Conservation (phyloP, 2,888 invertebrate genomes). For the Philopedon plagiatum region DNA sequence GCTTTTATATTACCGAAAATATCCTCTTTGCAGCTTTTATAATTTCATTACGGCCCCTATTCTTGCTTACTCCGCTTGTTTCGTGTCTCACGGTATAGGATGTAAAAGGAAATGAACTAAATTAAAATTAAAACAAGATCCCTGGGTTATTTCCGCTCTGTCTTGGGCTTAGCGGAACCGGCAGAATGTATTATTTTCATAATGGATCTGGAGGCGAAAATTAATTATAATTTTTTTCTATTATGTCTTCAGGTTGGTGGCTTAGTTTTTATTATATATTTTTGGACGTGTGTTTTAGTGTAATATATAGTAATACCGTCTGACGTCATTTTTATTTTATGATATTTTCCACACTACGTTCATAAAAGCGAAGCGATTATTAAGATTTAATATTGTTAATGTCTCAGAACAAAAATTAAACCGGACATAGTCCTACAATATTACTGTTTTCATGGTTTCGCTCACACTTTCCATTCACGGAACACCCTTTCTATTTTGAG, state of each 20-base stretch:
- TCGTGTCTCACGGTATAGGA: constrained; percentile 38
- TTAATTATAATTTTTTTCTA: constrained; percentile 44
- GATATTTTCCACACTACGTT: too few relatives aligned
- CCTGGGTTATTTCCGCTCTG: constrained; percentile 48
- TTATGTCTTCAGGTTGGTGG: constrained; percentile 13
- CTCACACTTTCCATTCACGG: too few relatives aligned
- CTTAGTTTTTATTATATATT: neutral
- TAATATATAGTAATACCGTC: too few relatives aligned
- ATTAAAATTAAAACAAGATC: constrained; percentile 52
- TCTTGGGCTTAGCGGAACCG: constrained; percentile 44
- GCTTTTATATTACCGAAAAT: constrained; percentile 37
- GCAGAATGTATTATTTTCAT: constrained; percentile 44
- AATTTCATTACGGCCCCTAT: constrained; percentile 43
- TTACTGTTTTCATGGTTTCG: too few relatives aligned
- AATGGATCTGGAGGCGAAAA: constrained; percentile 42
- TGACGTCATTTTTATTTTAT: neutral
- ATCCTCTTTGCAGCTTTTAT: constrained; percentile 46
- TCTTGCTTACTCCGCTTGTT: constrained; percentile 42
- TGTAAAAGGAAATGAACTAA: constrained; percentile 50
- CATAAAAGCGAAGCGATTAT: too few relatives aligned
- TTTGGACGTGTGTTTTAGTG: neutral
- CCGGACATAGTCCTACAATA: too few relatives aligned
- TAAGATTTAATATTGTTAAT: too few relatives aligned
- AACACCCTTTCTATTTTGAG: too few relatives aligned
- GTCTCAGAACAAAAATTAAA: too few relatives aligned